phyloP scores from a whole-genome alignment of 2,888 invertebrate species.

The Catocala nupta region DNA sequence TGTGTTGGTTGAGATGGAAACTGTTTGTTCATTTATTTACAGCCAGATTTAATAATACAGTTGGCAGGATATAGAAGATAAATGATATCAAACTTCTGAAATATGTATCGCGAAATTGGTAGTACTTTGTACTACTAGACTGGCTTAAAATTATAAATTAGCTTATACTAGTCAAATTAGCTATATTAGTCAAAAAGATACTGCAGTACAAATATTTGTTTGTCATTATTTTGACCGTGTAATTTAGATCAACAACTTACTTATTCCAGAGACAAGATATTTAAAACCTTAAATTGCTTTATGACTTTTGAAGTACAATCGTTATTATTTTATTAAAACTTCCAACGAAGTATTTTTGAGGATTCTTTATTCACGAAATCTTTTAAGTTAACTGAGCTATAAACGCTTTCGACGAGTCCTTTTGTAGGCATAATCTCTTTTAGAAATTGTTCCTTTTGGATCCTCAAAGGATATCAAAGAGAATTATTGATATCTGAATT shows the following conservation, averaged over 20 bases:
- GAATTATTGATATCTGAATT: slow-evolving; percentile 38
- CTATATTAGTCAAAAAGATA: background rate
- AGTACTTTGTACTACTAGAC: no score
- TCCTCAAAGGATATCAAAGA: slow-evolving; percentile 34
- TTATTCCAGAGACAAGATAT: slow-evolving; percentile 19
- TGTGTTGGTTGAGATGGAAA: no score
- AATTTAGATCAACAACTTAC: slow-evolving; percentile 8
- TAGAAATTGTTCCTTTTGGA: slow-evolving; percentile 39
- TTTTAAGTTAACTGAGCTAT: slow-evolving; percentile 40
- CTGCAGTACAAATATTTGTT: background rate
- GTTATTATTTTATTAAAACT: slow-evolving; percentile 41
- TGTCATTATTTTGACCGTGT: slow-evolving; percentile 7
- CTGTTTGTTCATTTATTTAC: no score
- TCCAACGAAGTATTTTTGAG: slow-evolving; percentile 38
- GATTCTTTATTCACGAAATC: slow-evolving; percentile 41
- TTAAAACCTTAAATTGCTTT: slow-evolving; percentile 32
- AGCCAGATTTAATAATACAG: no score
- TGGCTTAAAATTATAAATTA: slow-evolving; percentile 43
- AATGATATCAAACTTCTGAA: no score
- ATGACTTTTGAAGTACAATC: slow-evolving; percentile 30
- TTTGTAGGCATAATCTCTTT: slow-evolving; percentile 41
- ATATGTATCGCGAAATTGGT: no score
- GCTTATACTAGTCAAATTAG: no score
- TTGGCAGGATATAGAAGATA: no score
- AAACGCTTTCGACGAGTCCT: slow-evolving; percentile 28